These are phyloP conservation scores for Enteromius anoplus DNA, from an alignment of 2,797 vertebrate species.

Conservation along the genomic window DNA sequence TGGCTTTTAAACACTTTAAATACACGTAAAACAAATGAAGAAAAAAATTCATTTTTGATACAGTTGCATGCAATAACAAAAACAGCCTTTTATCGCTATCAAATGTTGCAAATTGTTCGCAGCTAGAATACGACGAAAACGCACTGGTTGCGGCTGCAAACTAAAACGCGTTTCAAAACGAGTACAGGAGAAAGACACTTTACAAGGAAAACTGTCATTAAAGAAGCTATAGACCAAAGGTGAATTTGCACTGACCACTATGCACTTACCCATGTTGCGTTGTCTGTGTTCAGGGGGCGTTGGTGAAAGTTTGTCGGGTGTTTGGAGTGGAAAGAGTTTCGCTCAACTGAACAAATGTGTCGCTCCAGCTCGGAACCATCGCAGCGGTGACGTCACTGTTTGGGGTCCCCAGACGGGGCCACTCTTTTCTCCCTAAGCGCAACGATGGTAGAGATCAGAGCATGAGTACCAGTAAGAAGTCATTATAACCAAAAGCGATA, in stretches of 20 bases:
- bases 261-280: constrained; percentile 61
- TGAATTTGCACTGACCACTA: constrained; percentile 25
- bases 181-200: not conserved
- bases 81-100: not conserved
- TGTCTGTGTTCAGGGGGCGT: constrained; percentile 34
- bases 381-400: constrained; percentile 52
- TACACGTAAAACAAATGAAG: not conserved
- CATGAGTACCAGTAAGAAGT: not conserved
- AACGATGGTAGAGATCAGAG: not conserved
- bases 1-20: not conserved
- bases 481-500: not conserved
- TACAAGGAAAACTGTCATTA: not conserved
- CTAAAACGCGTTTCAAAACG: not conserved
- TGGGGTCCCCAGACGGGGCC: constrained; percentile 44
- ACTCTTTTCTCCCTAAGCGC: constrained; percentile 26
- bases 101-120: not conserved
- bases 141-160: not conserved
- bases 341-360: constrained; percentile 52
- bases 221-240: not conserved
- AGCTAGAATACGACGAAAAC: not conserved
- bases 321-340: constrained; percentile 33
- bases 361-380: constrained; percentile 38
- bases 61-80: not conserved
- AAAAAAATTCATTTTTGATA: not conserved
- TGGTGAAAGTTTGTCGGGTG: constrained; percentile 42